Evolutionary conservation across 2,797 vertebrate genomes (phyloP).

Genomic region (Propithecus perrieri): DNA sequence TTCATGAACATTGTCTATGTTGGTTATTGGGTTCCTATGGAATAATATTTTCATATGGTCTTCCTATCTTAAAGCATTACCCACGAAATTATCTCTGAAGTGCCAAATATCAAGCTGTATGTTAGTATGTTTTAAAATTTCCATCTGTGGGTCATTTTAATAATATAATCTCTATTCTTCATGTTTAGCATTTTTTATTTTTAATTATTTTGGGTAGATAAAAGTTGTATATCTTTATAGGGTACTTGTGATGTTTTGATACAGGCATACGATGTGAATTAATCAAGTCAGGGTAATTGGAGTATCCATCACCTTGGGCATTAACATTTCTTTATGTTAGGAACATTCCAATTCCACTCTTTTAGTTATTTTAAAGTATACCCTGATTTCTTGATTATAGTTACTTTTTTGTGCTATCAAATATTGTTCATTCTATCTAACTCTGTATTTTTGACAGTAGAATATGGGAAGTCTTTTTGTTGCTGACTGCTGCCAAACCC

Average conservation of each 20-base stretch:
- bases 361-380: background rate
- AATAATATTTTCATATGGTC: background rate
- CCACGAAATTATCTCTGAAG: background rate
- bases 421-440: background rate
- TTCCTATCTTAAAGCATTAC: background rate
- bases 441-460: slow-evolving; percentile 2
- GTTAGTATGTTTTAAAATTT: background rate
- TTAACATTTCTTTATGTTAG: background rate
- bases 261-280: background rate
- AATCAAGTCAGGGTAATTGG: background rate
- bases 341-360: background rate
- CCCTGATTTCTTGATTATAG: too few species aligned
- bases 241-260: background rate
- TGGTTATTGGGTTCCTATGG: background rate
- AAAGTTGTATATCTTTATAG: background rate
- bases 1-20: background rate
- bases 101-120: background rate
- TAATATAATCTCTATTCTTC: background rate
- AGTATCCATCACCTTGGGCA: background rate
- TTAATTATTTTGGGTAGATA: background rate
- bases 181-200: background rate
- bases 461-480: background rate
- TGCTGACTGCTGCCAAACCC: background rate
- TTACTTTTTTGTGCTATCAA: background rate
- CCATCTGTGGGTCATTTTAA: background rate